Percentiles rank a stretch among this genome's conserved stretches.
These are phyloP conservation scores for Urocitellus parryii DNA, from an alignment of 2,113 vertebrate genomes.

Conservation along the genomic window DNA sequence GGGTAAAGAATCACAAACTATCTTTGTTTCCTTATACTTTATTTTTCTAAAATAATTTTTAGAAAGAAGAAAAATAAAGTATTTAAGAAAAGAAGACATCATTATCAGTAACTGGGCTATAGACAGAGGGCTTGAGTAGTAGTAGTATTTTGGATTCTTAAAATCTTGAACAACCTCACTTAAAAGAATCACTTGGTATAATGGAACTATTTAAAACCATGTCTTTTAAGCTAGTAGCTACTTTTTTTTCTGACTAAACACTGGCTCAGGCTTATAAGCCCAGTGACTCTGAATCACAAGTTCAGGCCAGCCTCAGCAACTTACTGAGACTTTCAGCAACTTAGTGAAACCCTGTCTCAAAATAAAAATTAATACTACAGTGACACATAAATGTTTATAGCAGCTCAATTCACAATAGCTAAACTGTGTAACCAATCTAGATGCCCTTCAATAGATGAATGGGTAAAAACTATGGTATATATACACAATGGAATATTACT, in stretches of 20 bases:
- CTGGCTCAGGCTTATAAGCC: no score
- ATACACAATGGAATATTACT: no score
- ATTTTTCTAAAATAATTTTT: not conserved
- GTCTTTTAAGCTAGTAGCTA: not conserved
- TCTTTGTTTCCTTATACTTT: not conserved
- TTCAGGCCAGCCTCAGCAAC: no score
- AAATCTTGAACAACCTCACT: conserved; percentile 22
- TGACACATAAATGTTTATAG: no score
- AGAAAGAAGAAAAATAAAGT: not conserved
- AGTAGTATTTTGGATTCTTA: not conserved
- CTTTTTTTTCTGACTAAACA: not conserved
- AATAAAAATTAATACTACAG: no score
- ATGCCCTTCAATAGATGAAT: no score
- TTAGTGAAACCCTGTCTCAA: no score
- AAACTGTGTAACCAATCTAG: no score
- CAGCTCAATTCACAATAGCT: no score
- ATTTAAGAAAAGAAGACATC: not conserved
- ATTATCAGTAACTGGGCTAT: not conserved
- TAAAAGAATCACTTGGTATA: not conserved
- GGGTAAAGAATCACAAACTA: not conserved
- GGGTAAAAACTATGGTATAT: no score
- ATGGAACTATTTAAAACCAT: not conserved
- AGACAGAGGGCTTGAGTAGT: not conserved
- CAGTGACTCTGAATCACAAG: no score
- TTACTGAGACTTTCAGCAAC: no score